Percentiles rank a stretch among this genome's conserved stretches.
These are phyloP conservation scores for Sminthurinus aureus DNA, from an alignment of 2,888 invertebrate species.

Conservation along the genomic window DNA sequence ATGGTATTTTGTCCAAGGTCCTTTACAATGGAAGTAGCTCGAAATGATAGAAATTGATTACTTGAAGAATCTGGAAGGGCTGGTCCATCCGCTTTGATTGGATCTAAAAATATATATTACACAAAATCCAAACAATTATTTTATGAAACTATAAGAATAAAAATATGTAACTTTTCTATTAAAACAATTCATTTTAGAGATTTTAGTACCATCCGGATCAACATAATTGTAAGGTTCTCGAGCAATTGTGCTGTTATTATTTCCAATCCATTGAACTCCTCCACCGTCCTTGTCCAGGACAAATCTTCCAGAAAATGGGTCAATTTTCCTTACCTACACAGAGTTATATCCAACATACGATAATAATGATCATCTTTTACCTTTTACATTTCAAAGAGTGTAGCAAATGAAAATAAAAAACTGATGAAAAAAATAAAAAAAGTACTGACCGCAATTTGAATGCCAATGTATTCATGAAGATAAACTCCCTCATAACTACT, in stretches of 20 bases:
- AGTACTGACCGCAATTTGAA: slow-evolving; percentile 27
- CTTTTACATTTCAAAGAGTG: neutral
- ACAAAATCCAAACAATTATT: too few relatives aligned
- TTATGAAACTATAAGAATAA: neutral
- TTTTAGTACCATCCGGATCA: slow-evolving; percentile 21
- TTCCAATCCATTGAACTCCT: slow-evolving; percentile 28
- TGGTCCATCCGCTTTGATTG: slow-evolving; percentile 59
- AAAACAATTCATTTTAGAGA: neutral
- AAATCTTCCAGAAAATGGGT: slow-evolving; percentile 27
- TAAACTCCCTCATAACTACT: slow-evolving; percentile 25
- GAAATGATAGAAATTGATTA: slow-evolving; percentile 76
- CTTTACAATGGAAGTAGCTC: slow-evolving; percentile 73
- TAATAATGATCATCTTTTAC: neutral
- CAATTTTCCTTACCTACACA: slow-evolving; percentile 26
- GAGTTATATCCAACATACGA: too few relatives aligned
- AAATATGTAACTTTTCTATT: too few relatives aligned
- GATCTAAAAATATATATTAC: slow-evolving; percentile 46
- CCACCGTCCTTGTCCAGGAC: neutral
- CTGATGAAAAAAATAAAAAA: neutral
- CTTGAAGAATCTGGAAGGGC: slow-evolving; percentile 70
- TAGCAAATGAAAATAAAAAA: neutral
- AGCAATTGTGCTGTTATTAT: slow-evolving; percentile 25
- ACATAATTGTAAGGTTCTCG: slow-evolving; percentile 35
- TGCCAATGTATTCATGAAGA: slow-evolving; percentile 31
- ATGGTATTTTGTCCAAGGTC: slow-evolving; percentile 85